Conservation (phyloP, 2,113 vertebrate species). For the Odontesthes bonariensis region DNA sequence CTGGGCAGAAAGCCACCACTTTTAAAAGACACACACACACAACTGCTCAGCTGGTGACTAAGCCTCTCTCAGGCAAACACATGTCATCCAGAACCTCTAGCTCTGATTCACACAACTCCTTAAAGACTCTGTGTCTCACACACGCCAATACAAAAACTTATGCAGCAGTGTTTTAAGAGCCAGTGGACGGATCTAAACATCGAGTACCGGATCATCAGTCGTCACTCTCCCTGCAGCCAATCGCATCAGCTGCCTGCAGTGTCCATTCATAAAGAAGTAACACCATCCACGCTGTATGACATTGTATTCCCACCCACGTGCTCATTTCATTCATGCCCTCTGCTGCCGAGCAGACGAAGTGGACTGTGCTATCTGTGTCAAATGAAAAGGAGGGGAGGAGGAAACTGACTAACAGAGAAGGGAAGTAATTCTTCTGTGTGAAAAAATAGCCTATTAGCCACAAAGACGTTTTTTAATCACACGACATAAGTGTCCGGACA, state of each 20-base stretch:
- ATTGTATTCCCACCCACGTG: conserved; percentile 56
- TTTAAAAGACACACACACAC: conserved; percentile 48
- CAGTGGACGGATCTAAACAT: conserved; percentile 43
- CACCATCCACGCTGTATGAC: conserved; percentile 60
- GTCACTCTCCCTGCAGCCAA: conserved; percentile 69
- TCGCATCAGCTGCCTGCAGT: conserved; percentile 53
- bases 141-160: conserved; percentile 23
- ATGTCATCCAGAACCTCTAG: conserved; percentile 65
- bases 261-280: conserved; percentile 84
- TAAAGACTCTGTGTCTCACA: conserved; percentile 19
- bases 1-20: conserved; percentile 59
- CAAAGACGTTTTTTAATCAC: conserved; percentile 40
- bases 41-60: conserved; percentile 71
- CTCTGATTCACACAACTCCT: conserved; percentile 62
- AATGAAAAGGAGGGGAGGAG: not conserved
- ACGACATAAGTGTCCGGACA: not conserved
- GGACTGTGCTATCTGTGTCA: conserved; percentile 57
- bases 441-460: conserved; percentile 24
- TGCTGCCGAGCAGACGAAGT: conserved; percentile 44
- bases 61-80: conserved; percentile 71
- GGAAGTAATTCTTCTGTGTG: conserved; percentile 36
- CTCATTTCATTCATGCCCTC: conserved; percentile 74
- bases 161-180: conserved; percentile 33
- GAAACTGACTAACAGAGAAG: conserved; percentile 32
- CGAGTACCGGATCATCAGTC: conserved; percentile 24